A percentile compares a stretch with the other conserved stretches of the same genome.
phyloP scores from a whole-genome alignment of 2,113 vertebrate genomes.

The Cephalopholis sonnerati region DNA sequence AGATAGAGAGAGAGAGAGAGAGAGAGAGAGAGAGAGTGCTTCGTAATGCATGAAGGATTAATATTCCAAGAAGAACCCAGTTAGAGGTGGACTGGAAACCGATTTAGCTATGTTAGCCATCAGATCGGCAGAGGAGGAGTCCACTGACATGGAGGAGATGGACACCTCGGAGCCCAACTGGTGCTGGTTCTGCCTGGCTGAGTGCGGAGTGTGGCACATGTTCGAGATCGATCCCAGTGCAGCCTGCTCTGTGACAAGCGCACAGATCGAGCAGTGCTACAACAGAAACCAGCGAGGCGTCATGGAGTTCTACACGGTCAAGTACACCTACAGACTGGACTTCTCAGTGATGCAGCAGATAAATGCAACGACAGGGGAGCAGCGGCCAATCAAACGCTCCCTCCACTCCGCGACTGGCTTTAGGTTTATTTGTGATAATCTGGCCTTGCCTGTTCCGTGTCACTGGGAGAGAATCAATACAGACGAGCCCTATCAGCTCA shows the following conservation, averaged over 20 bases:
- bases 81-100: slow-evolving; percentile 29
- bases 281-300: slow-evolving; percentile 89
- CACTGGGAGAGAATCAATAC: slow-evolving; percentile 97
- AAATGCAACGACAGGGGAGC: slow-evolving; percentile 93
- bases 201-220: slow-evolving; percentile 98
- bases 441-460: slow-evolving; percentile 91
- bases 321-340: slow-evolving; percentile 95
- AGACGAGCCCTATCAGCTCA: slow-evolving; percentile 89
- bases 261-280: slow-evolving; percentile 96
- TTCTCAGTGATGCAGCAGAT: slow-evolving; percentile 96
- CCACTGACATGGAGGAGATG: slow-evolving; percentile 89
- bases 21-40: no score
- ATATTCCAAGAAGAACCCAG: slow-evolving; percentile 22
- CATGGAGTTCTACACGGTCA: slow-evolving; percentile 93
- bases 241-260: slow-evolving; percentile 93
- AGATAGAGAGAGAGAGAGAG: no score
- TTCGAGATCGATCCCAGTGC: slow-evolving; percentile 94
- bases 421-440: slow-evolving; percentile 97
- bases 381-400: slow-evolving; percentile 93
- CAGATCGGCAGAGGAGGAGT: slow-evolving; percentile 82
- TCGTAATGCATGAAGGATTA: slow-evolving; percentile 6
- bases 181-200: slow-evolving; percentile 97
- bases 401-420: slow-evolving; percentile 94
- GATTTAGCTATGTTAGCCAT: slow-evolving; percentile 78
- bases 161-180: slow-evolving; percentile 94